Conservation (phyloP, 2,113 vertebrate genomes). For the Serilophus lunatus region DNA sequence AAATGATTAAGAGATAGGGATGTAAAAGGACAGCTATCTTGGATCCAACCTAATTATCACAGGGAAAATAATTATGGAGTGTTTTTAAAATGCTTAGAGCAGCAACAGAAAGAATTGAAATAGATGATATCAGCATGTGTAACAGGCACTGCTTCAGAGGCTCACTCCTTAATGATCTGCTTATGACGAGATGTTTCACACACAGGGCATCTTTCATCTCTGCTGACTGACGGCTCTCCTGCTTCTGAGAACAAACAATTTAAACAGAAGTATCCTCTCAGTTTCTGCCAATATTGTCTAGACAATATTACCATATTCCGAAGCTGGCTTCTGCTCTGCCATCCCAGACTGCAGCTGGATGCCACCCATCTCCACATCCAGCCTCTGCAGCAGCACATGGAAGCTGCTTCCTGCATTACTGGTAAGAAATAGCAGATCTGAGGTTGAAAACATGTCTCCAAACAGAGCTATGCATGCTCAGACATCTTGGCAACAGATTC, state of each 20-base stretch:
- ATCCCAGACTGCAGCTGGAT: not conserved
- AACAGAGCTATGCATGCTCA: not conserved
- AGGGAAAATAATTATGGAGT: constrained; percentile 23
- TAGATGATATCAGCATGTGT: not conserved
- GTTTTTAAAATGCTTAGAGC: constrained; percentile 32
- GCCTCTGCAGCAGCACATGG: not conserved
- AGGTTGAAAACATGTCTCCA: not conserved
- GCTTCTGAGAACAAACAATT: not conserved
- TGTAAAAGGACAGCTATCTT: not conserved
- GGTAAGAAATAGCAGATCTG: not conserved
- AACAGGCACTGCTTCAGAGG: not conserved
- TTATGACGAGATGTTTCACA: not conserved
- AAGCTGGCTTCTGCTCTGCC: not conserved
- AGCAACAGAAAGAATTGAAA: not conserved
- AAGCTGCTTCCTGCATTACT: not conserved
- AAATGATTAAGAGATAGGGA: constrained; percentile 16
- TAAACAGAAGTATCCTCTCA: not conserved
- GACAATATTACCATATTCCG: not conserved
- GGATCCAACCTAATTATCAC: constrained; percentile 4
- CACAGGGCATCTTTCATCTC: not conserved
- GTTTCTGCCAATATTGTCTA: not conserved
- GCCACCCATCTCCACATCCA: fast-evolving
- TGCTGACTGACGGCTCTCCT: not conserved
- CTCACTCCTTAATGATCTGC: not conserved
- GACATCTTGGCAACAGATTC: not conserved